These are phyloP conservation scores for Kryptolebias marmoratus DNA, from an alignment of 2,113 vertebrate species.

Conservation along the genomic window DNA sequence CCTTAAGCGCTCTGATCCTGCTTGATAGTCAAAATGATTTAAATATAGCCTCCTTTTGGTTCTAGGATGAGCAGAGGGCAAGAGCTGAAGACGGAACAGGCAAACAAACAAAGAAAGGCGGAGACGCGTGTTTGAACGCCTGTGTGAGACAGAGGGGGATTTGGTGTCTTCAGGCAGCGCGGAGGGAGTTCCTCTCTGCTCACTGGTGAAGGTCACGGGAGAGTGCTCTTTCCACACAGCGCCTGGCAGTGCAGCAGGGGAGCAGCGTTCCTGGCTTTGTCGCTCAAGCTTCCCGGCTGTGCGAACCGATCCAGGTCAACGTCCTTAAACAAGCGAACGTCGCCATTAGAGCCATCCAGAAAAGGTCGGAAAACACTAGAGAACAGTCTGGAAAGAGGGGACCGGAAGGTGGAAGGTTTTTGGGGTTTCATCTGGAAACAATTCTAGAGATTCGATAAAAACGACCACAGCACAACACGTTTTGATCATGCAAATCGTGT, in stretches of 20 bases:
- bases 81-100: background rate
- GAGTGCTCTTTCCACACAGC: constrained; percentile 50
- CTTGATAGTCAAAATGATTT: too few species aligned
- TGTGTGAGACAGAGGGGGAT: constrained; percentile 1
- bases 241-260: constrained; percentile 26
- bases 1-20: background rate
- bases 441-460: too few species aligned
- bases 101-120: background rate
- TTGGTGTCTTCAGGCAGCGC: constrained; percentile 21
- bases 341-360: too few species aligned
- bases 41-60: too few species aligned
- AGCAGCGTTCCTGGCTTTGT: constrained; percentile 9
- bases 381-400: too few species aligned
- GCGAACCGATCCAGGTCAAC: background rate
- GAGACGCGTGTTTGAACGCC: background rate
- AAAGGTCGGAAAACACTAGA: too few species aligned
- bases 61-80: constrained; percentile 5
- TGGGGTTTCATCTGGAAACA: too few species aligned
- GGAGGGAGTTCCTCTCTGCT: constrained; percentile 50
- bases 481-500: too few species aligned
- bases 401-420: too few species aligned
- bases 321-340: background rate
- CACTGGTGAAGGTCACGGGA: constrained; percentile 61
- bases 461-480: too few species aligned
- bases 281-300: background rate